Evolutionary conservation across 2,888 invertebrate species (phyloP).

Genomic region (Eupithecia tripunctaria): DNA sequence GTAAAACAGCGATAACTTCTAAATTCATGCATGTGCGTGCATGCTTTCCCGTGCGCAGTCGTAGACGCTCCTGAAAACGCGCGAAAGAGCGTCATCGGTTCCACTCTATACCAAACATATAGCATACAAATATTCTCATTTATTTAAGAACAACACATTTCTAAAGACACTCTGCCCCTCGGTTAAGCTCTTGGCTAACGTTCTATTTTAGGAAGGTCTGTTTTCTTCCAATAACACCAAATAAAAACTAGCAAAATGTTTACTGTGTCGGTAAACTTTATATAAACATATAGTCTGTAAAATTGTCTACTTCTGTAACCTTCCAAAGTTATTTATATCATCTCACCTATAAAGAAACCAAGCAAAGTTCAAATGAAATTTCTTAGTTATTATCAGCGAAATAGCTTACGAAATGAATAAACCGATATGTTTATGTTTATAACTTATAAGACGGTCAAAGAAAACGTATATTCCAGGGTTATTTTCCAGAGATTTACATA

Average conservation of each 20-base stretch:
- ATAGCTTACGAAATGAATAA: slow-evolving; percentile 19
- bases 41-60: too few species aligned
- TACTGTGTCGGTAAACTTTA: slow-evolving; percentile 19
- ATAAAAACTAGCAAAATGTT: slow-evolving; percentile 2
- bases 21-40: too few species aligned
- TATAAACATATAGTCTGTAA: slow-evolving; percentile 11
- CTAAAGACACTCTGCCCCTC: not conserved
- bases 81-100: too few species aligned
- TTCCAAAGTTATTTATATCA: slow-evolving; percentile 21
- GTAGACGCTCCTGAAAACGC: too few species aligned
- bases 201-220: slow-evolving; percentile 8
- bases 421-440: not conserved
- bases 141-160: not conserved
- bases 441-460: slow-evolving; percentile 15
- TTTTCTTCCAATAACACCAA: slow-evolving; percentile 10
- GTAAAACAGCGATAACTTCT: too few species aligned
- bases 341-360: slow-evolving; percentile 9
- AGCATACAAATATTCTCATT: not conserved
- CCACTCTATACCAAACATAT: too few species aligned
- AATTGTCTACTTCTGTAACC: slow-evolving; percentile 15
- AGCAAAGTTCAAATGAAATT: slow-evolving; percentile 13
- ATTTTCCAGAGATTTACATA: slow-evolving; percentile 29
- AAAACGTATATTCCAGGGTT: slow-evolving; percentile 20
- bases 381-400: not conserved
- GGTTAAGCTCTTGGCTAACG: not conserved